Conservation (phyloP, 2,113 vertebrate genomes). For the Microtus montanus region DNA sequence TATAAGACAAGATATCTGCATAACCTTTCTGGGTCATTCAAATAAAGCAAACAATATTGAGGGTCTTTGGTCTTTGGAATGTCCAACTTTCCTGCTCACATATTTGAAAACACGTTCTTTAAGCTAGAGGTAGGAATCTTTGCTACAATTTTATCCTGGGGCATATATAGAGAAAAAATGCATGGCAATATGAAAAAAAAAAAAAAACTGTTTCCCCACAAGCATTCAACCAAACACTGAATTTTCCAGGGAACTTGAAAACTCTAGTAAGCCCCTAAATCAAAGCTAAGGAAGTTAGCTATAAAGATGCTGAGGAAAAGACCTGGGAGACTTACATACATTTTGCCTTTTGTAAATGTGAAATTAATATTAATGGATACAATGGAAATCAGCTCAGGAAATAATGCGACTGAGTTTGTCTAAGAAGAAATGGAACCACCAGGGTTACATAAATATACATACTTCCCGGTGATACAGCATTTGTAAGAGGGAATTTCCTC, state of each 20-base stretch:
- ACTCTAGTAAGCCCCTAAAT: slow-evolving; percentile 23
- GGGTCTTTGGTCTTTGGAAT: slow-evolving; percentile 11
- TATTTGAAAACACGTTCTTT: slow-evolving; percentile 65
- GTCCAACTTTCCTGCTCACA: not conserved
- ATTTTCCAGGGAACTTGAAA: slow-evolving; percentile 48
- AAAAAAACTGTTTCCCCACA: not conserved
- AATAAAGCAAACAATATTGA: not conserved
- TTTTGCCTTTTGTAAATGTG: slow-evolving; percentile 58
- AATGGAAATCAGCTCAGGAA: slow-evolving; percentile 56
- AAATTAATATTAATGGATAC: slow-evolving; percentile 73
- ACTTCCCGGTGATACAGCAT: slow-evolving; percentile 68
- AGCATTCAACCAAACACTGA: not conserved
- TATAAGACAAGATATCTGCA: slow-evolving; percentile 61
- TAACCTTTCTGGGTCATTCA: slow-evolving; percentile 73
- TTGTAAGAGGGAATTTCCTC: slow-evolving; percentile 78
- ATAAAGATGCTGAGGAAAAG: slow-evolving; percentile 45
- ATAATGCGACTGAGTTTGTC: slow-evolving; percentile 59
- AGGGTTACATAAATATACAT: slow-evolving; percentile 78
- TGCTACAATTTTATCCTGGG: slow-evolving; percentile 59
- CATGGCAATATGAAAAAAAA: not conserved
- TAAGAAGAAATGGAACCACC: slow-evolving; percentile 69
- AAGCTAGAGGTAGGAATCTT: slow-evolving; percentile 50
- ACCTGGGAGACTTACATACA: slow-evolving; percentile 27
- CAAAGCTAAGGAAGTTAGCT: slow-evolving; percentile 47
- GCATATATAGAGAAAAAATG: slow-evolving; percentile 55